Evolutionary conservation across 2,797 vertebrate species (phyloP).

Genomic region (Denticeps clupeoides): DNA sequence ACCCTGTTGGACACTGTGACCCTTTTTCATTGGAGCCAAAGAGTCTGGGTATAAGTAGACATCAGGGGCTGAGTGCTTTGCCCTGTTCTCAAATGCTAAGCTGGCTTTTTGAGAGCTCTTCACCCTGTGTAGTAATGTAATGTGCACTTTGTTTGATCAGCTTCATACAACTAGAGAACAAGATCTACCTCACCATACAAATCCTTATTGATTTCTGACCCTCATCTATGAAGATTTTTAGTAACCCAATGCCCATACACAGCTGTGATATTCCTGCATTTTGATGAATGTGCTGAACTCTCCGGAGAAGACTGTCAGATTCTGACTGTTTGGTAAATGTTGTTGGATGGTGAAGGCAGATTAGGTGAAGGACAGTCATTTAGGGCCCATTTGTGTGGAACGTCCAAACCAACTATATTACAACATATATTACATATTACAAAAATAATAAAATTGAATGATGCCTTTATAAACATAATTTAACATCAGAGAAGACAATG

Average conservation of each 20-base stretch:
- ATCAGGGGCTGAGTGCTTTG: slow-evolving; percentile 21
- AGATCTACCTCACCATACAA: slow-evolving; percentile 50
- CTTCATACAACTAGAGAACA: slow-evolving; percentile 40
- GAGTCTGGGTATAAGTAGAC: slow-evolving; percentile 52
- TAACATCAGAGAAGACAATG: too few species aligned
- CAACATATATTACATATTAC: too few species aligned
- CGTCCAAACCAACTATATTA: too few species aligned
- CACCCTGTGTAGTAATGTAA: slow-evolving; percentile 36
- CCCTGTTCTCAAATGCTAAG: slow-evolving; percentile 14
- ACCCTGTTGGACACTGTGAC: slow-evolving; percentile 20
- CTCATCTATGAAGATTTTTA: slow-evolving; percentile 51
- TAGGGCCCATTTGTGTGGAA: too few species aligned
- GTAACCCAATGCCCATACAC: slow-evolving; percentile 47
- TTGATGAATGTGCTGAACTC: slow-evolving; percentile 46
- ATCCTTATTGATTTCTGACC: slow-evolving; percentile 48
- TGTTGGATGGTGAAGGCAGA: too few species aligned
- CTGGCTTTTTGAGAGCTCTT: slow-evolving; percentile 22
- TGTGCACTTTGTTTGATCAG: slow-evolving; percentile 46
- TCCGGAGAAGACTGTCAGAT: too few species aligned
- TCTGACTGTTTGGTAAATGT: too few species aligned
- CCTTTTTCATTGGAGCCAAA: slow-evolving; percentile 47
- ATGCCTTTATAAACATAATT: too few species aligned
- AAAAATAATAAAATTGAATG: too few species aligned
- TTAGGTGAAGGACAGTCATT: too few species aligned
- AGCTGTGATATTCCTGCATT: slow-evolving; percentile 8